A percentile compares a stretch with the other conserved stretches of the same genome.
phyloP scores from a whole-genome alignment of 1,140 invertebrate genomes.

The Calliopsis andreniformis region DNA sequence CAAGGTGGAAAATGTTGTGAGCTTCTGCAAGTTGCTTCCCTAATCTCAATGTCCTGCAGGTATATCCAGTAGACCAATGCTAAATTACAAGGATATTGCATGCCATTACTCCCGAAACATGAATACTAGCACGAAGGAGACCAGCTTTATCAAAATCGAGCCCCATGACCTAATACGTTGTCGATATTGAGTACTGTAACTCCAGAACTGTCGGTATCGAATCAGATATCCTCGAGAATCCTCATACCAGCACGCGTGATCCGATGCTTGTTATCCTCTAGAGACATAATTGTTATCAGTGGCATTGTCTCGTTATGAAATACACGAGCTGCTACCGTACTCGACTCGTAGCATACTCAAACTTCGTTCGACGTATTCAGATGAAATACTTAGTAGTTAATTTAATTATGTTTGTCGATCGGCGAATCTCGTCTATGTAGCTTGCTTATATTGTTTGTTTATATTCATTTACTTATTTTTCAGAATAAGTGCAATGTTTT shows the following conservation, averaged over 20 bases:
- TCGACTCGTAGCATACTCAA: too few relatives aligned
- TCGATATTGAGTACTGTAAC: background rate
- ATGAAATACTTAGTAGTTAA: too few relatives aligned
- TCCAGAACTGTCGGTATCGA: background rate
- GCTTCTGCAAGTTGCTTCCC: background rate
- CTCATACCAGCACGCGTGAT: conserved; percentile 5
- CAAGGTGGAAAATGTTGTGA: background rate
- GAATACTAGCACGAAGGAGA: background rate
- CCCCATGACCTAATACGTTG: background rate
- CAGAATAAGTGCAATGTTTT: too few relatives aligned
- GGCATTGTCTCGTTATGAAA: background rate
- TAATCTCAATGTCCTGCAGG: background rate
- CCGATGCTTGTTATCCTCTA: conserved; percentile 1
- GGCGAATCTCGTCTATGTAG: too few relatives aligned
- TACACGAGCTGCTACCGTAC: background rate
- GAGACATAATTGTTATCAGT: conserved; percentile 3
- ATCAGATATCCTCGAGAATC: background rate
- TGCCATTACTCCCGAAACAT: too few relatives aligned
- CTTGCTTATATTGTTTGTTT: too few relatives aligned
- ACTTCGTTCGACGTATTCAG: too few relatives aligned
- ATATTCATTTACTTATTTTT: too few relatives aligned
- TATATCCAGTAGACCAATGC: background rate
- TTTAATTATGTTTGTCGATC: too few relatives aligned
- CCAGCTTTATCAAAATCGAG: background rate
- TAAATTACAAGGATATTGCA: background rate